These are phyloP conservation scores for Formica aserva DNA, from an alignment of 2,888 invertebrate genomes.

Conservation along the genomic window DNA sequence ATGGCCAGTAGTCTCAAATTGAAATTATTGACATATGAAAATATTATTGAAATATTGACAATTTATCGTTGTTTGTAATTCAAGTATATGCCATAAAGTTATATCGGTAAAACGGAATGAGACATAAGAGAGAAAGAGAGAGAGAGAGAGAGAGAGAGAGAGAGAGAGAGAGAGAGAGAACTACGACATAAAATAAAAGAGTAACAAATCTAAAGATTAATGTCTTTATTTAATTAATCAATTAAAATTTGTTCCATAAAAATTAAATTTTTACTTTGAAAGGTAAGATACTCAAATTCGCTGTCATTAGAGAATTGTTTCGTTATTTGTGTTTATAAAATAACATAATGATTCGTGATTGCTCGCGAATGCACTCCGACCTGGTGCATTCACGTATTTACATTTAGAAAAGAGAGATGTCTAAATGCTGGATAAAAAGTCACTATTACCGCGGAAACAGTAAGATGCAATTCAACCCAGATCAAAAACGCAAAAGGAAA, in stretches of 20 bases:
- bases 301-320: background rate
- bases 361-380: constrained; percentile 4
- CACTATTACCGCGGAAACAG: constrained; percentile 45
- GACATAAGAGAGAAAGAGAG: background rate
- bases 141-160: background rate
- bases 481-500: constrained; percentile 58
- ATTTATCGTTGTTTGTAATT: constrained; percentile 23
- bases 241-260: background rate
- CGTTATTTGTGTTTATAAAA: constrained; percentile 14
- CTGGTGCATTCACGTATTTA: constrained; percentile 31
- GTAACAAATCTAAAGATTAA: background rate
- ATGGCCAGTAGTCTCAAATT: constrained; percentile 20
- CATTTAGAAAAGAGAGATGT: constrained; percentile 41
- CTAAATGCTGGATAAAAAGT: constrained; percentile 53
- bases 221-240: background rate
- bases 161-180: background rate
- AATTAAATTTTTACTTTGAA: background rate
- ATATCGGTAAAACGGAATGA: background rate
- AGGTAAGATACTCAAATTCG: background rate
- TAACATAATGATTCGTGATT: constrained; percentile 13
- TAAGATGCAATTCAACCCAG: constrained; percentile 55
- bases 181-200: background rate
- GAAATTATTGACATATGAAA: constrained; percentile 24
- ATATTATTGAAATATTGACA: constrained; percentile 38
- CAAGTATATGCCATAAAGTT: background rate